phyloP scores from a whole-genome alignment of 2,888 invertebrate species.

The Melinaea marsaeus region DNA sequence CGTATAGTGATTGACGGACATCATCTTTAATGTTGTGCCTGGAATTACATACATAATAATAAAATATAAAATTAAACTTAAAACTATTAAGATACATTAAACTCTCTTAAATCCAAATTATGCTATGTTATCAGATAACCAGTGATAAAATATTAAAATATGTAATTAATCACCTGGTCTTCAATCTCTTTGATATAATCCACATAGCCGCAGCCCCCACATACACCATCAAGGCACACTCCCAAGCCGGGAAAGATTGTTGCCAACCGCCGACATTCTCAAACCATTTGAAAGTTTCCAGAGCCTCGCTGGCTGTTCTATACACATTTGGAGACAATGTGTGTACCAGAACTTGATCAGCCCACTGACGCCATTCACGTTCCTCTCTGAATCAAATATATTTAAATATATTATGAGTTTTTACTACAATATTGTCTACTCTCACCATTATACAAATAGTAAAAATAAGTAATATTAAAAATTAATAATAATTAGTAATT shows the following conservation, averaged over 20 bases:
- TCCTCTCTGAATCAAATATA: slow-evolving; percentile 83
- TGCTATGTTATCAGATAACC: background rate
- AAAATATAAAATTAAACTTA: too few species aligned
- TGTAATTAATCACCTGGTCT: slow-evolving; percentile 79
- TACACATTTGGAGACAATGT: slow-evolving; percentile 98
- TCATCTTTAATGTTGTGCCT: slow-evolving; percentile 92
- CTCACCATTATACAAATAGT: too few species aligned
- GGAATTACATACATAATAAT: slow-evolving; percentile 23
- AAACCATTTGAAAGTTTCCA: slow-evolving; percentile 96
- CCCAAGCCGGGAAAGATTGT: slow-evolving; percentile 90
- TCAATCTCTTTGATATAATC: slow-evolving; percentile 91
- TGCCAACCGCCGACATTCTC: slow-evolving; percentile 95
- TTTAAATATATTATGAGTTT: too few species aligned
- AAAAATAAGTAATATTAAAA: too few species aligned
- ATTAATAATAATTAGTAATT: too few species aligned
- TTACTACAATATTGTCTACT: too few species aligned
- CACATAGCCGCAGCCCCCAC: slow-evolving; percentile 97
- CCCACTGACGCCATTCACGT: slow-evolving; percentile 97
- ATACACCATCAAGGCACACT: slow-evolving; percentile 91
- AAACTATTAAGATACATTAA: too few species aligned
- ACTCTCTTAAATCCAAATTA: slow-evolving; percentile 7
- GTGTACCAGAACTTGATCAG: slow-evolving; percentile 93
- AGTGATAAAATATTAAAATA: background rate
- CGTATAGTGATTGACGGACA: slow-evolving; percentile 92
- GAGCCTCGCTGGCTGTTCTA: slow-evolving; percentile 88